These are phyloP conservation scores for Pinna nobilis DNA, from an alignment of 1,140 invertebrate species.

Conservation along the genomic window DNA sequence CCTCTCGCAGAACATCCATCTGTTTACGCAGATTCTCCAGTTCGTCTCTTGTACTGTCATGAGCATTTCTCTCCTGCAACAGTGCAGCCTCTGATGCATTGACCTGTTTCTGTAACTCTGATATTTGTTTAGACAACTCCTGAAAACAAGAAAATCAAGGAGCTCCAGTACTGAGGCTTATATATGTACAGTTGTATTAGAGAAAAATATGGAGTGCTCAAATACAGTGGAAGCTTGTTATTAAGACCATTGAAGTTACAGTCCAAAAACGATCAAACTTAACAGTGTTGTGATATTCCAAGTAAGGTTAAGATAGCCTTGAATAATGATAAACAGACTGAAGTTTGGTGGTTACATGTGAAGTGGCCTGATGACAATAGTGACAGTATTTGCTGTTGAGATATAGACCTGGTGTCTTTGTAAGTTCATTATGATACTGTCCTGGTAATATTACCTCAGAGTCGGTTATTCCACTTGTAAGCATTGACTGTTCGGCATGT, in stretches of 20 bases:
- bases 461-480: constrained; percentile 34
- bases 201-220: too few species aligned
- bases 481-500: constrained; percentile 38
- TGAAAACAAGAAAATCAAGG: constrained; percentile 14
- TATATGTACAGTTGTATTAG: too few species aligned
- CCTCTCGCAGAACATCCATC: constrained; percentile 48
- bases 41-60: constrained; percentile 62
- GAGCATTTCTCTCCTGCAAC: constrained; percentile 58
- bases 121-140: constrained; percentile 54
- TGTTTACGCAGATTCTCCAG: constrained; percentile 62
- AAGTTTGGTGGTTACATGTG: too few species aligned
- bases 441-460: constrained; percentile 32
- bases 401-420: too few species aligned
- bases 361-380: too few species aligned
- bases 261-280: too few species aligned
- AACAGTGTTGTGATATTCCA: too few species aligned
- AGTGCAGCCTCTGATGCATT: constrained; percentile 55
- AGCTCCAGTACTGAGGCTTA: not conserved
- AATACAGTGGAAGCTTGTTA: too few species aligned
- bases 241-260: too few species aligned
- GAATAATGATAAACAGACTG: too few species aligned
- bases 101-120: constrained; percentile 50
- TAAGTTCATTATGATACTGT: not conserved
- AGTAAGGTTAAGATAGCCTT: too few species aligned
- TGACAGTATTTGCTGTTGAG: too few species aligned